Percentiles rank a stretch among this genome's conserved stretches.
phyloP scores from a whole-genome alignment of 2,888 invertebrate genomes.

The Acrobasis consociella region DNA sequence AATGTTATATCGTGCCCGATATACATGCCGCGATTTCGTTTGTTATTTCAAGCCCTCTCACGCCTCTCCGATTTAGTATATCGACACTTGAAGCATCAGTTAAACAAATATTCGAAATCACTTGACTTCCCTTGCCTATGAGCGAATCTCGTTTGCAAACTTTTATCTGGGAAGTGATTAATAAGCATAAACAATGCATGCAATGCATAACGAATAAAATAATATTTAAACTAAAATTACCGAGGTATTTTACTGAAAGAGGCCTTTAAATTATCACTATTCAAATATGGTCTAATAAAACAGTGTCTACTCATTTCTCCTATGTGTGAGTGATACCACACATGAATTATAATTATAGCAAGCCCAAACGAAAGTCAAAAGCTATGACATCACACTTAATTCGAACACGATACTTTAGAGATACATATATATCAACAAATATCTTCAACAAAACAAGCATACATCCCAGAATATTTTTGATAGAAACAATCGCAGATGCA shows the following conservation, averaged over 20 bases:
- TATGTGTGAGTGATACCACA: too few species aligned
- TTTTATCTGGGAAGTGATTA: slow-evolving; percentile 25
- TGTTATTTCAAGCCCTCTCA: slow-evolving; percentile 76
- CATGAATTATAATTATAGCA: too few species aligned
- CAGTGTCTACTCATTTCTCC: too few species aligned
- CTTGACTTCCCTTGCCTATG: slow-evolving; percentile 43
- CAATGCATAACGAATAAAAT: slow-evolving; percentile 3
- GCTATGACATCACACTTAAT: background rate
- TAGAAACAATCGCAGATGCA: slow-evolving; percentile 48
- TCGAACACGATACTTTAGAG: background rate
- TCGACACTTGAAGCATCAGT: slow-evolving; percentile 70
- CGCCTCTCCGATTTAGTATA: slow-evolving; percentile 70
- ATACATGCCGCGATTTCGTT: slow-evolving; percentile 75
- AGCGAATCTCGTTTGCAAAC: slow-evolving; percentile 38
- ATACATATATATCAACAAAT: slow-evolving; percentile 26
- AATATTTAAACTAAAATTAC: background rate
- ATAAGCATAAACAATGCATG: slow-evolving; percentile 30
- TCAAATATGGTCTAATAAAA: too few species aligned
- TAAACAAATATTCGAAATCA: slow-evolving; percentile 63
- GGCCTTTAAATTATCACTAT: too few species aligned
- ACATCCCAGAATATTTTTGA: slow-evolving; percentile 49
- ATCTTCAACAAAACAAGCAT: slow-evolving; percentile 42
- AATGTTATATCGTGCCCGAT: slow-evolving; percentile 74
- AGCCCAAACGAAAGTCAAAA: too few species aligned
- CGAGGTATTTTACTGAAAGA: background rate